A percentile compares a stretch with the other conserved stretches of the same genome.
Conservation (phyloP, 2,797 vertebrate species). For the Sebastes miniatus region DNA sequence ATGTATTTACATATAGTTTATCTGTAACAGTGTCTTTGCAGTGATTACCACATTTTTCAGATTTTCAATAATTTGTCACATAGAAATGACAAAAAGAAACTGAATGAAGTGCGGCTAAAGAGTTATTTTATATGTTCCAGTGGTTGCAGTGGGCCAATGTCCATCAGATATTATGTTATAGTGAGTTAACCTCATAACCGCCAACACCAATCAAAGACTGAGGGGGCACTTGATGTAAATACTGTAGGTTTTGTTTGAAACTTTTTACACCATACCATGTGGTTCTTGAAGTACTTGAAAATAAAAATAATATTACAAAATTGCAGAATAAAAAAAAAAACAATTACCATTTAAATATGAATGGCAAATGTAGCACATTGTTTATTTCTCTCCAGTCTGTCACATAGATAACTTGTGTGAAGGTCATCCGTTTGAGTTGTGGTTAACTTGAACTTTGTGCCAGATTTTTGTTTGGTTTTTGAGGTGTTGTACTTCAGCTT, state of each 20-base stretch:
- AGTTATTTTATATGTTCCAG: too few relatives aligned
- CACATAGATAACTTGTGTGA: neutral
- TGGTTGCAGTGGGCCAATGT: neutral
- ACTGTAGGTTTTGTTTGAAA: neutral
- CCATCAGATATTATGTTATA: neutral
- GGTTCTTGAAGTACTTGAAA: neutral
- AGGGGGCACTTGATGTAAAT: neutral
- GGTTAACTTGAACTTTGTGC: neutral
- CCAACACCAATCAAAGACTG: neutral
- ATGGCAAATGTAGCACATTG: too few relatives aligned
- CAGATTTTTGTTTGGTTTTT: neutral
- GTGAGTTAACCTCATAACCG: neutral
- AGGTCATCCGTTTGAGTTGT: neutral
- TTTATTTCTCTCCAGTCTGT: neutral
- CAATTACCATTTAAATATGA: neutral
- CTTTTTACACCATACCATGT: neutral
- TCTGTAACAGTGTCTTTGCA: neutral
- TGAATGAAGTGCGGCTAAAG: neutral
- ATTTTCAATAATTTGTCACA: neutral
- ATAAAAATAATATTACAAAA: neutral
- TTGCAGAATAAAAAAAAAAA: too few relatives aligned
- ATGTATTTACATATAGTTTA: neutral
- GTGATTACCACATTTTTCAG: neutral
- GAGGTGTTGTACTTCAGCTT: neutral
- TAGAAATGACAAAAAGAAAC: neutral